Base-by-base conservation (phyloP, 1,140 invertebrate genomes). In the Sitobion miscanthi region DNA sequence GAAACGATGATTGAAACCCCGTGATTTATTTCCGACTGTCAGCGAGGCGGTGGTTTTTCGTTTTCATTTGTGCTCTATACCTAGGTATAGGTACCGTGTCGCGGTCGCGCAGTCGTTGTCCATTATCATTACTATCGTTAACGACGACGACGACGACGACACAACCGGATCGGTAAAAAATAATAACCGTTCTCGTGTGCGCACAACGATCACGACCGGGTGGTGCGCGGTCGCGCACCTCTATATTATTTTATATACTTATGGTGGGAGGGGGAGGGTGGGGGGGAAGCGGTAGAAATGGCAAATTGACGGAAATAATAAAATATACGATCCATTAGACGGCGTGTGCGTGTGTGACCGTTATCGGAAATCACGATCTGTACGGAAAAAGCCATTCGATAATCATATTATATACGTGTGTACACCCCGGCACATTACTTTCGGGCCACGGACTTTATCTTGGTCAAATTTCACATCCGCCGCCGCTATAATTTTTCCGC, bases 21-120 rank as follows among this genome's bases (percentile, higher is more conserved):
- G 90, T 91, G 90, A 90, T 90, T 90, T 77, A 83, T 91, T 91
- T 82, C 47, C 42, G 20, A 83, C 45, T 21, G 45, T 35, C 30
- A 8, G 45, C 23, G 17, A 14, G 49, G 25, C 42, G 42, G 45
- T 8, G 30, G 47, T n/a, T n/a, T 85, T 87, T 87, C 85, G 85
- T 49, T 87, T 69, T 69, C 42, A 86, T 86, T 86, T 69, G 20
- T 54, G 0, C 20, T 54, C 0, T 21, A 52, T 62, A 30, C 21
- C 25, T 69, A 30, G 57, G 6, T 62, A 57, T 7, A 0, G 6
- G 21, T 52, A 35, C 47, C 47, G 45, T n/a, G 47, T 87, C 86
- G 25, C 38, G 35, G 30, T 8, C 57, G 7, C n/a, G n/a, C 38
- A 47, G 45, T 54, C 5, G 47, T 49, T 21, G 35, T 83, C 20